Percentiles rank a stretch among this genome's conserved stretches.
These are phyloP conservation scores for Cyclargus thomasi DNA, from an alignment of 1,140 invertebrate species.

Conservation along the genomic window DNA sequence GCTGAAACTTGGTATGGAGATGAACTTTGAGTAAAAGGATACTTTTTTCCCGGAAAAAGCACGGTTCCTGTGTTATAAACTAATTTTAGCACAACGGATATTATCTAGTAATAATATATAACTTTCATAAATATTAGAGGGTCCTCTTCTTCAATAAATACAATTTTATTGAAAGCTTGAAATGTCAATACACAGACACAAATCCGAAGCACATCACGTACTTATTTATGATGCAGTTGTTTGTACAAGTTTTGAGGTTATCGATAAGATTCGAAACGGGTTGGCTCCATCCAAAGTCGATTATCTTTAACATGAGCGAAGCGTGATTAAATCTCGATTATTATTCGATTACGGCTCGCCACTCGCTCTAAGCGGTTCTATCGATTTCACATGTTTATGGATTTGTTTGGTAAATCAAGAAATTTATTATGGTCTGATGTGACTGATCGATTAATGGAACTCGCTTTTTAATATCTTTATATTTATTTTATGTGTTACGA, in stretches of 20 bases:
- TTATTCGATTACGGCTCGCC: slow-evolving; percentile 25
- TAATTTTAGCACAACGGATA: too few relatives aligned
- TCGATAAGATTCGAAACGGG: slow-evolving; percentile 17
- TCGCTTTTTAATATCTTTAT: not conserved
- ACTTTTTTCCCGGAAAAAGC: too few relatives aligned
- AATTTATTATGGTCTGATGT: slow-evolving; percentile 20
- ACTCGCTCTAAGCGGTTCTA: slow-evolving; percentile 21
- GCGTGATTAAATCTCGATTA: slow-evolving; percentile 27
- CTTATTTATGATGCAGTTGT: slow-evolving; percentile 4
- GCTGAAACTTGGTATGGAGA: too few relatives aligned
- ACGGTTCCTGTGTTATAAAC: too few relatives aligned
- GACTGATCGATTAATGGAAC: slow-evolving; percentile 9
- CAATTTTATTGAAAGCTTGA: too few relatives aligned
- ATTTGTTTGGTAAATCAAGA: slow-evolving; percentile 27
- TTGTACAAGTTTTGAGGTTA: slow-evolving; percentile 17
- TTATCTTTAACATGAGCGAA: slow-evolving; percentile 17
- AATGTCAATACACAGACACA: not conserved
- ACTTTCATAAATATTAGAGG: too few relatives aligned
- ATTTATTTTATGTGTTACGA: slow-evolving; percentile 9
- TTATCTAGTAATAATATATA: too few relatives aligned
- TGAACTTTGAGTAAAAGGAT: too few relatives aligned
- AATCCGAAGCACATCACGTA: not conserved
- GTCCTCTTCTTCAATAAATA: too few relatives aligned
- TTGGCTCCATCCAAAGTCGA: slow-evolving; percentile 19
- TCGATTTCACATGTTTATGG: slow-evolving; percentile 28